Evolutionary conservation across 2,888 invertebrate genomes (phyloP), one percentile per base, ranked within the genome.

Genomic region (Romanomermis culicivorax): DNA sequence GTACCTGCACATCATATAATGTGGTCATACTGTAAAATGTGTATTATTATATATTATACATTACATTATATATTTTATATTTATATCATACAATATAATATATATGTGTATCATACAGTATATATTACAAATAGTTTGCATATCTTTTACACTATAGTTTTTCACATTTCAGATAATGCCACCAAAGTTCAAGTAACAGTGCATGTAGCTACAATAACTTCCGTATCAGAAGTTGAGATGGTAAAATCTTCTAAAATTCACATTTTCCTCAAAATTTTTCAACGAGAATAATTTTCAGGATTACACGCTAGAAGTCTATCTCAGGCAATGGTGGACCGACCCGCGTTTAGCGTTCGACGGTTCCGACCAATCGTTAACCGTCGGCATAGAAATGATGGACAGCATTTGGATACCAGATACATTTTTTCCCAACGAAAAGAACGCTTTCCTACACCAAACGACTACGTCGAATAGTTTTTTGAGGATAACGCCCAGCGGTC

Each of bases 191-290:
- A 65, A 57, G 64, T 67, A 30, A 66, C 67, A 0, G 62, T 62
- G 3, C 64, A 65, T 55, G 59, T 67, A 20, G 65, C 67, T n/a
- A 66, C 66, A 14, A 68, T 67, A 30, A 61, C 60, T 51, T 67
- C 67, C 24, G 61, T 67, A 7, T 68, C 67, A 7, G 67, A 67
- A 59, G 67, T 68, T 1, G 64, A 67, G 2, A 67, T 67, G 67
- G 66, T 65, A 56, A 25, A 36, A 45, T 7, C n/a, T n/a, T n/a
- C n/a, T n/a, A n/a, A n/a, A n/a, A n/a, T n/a, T n/a, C n/a, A n/a
- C n/a, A n/a, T n/a, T n/a, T n/a, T n/a, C n/a, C n/a, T n/a, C n/a
- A n/a, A n/a, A n/a, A n/a, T n/a, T n/a, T 11, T 29, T 7, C 3
- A 14, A 14, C 11, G 27, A 49, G 4, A 14, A 25, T 43, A 4